These are phyloP conservation scores for Alviniconcha strummeri DNA, from an alignment of 2,888 invertebrate genomes.

Conservation along the genomic window DNA sequence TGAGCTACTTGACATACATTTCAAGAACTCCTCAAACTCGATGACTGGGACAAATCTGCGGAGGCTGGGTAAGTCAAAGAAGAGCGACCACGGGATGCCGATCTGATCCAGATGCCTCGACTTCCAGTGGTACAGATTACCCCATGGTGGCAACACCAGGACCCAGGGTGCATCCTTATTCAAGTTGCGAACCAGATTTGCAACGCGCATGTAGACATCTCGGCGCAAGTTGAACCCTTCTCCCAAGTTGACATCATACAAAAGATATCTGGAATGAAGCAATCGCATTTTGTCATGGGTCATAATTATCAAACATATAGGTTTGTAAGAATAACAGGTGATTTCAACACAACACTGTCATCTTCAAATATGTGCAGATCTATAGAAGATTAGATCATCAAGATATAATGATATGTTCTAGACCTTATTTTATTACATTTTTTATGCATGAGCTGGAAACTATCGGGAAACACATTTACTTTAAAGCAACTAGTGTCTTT, in stretches of 20 bases:
- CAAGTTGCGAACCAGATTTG: constrained; percentile 85
- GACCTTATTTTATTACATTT: not conserved
- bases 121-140: constrained; percentile 91
- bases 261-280: constrained; percentile 80
- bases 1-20: constrained; percentile 74
- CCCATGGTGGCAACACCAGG: constrained; percentile 93
- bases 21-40: constrained; percentile 88
- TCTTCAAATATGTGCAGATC: not conserved
- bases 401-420: not conserved
- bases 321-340: not conserved
- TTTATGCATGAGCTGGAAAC: too few relatives aligned
- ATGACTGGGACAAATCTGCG: constrained; percentile 87
- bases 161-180: constrained; percentile 75
- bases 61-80: constrained; percentile 89
- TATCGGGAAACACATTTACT: too few relatives aligned
- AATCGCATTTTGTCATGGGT: too few relatives aligned
- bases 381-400: not conserved
- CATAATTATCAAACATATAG: not conserved
- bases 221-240: constrained; percentile 98
- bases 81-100: constrained; percentile 85
- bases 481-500: too few relatives aligned
- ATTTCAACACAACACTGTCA: not conserved
- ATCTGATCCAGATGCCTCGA: constrained; percentile 73
- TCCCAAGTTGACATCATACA: constrained; percentile 95
- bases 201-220: constrained; percentile 95